phyloP scores from a whole-genome alignment of 2,113 vertebrate species.

The Petrocephalus zakoni region DNA sequence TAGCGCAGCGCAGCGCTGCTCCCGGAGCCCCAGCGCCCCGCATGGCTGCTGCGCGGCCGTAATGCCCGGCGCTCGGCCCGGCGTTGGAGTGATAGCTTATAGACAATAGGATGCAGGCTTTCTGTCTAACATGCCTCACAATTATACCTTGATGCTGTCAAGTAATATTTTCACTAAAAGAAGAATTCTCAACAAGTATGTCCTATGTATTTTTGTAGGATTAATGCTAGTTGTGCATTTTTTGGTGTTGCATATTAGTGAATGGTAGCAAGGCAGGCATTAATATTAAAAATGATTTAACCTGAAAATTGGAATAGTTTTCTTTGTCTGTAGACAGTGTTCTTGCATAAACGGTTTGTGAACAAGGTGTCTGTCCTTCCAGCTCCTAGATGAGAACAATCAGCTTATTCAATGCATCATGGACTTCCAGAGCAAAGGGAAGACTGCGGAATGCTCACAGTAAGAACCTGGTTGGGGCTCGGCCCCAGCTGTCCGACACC shows the following conservation, averaged over 20 bases:
- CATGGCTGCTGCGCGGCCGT: no score
- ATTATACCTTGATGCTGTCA: background rate
- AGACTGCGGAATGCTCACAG: slow-evolving; percentile 98
- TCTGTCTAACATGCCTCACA: background rate
- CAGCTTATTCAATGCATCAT: slow-evolving; percentile 99
- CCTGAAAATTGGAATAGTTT: background rate
- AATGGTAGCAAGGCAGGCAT: background rate
- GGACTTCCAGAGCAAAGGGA: slow-evolving; percentile 99
- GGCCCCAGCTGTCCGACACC: background rate
- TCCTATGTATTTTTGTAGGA: background rate
- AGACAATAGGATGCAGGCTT: background rate
- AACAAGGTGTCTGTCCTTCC: slow-evolving; percentile 46
- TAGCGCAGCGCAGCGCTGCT: no score
- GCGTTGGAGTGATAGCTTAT: background rate
- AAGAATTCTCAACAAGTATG: background rate
- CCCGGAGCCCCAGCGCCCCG: no score
- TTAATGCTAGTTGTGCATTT: background rate
- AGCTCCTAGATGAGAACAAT: slow-evolving; percentile 99
- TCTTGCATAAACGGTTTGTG: background rate
- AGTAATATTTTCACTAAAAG: background rate
- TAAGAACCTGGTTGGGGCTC: slow-evolving; percentile 57
- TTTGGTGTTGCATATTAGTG: background rate
- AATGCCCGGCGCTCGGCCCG: no score
- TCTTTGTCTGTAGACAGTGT: background rate
- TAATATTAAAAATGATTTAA: background rate